Base-by-base conservation (phyloP, 2,797 vertebrate species). In the Emys orbicularis region DNA sequence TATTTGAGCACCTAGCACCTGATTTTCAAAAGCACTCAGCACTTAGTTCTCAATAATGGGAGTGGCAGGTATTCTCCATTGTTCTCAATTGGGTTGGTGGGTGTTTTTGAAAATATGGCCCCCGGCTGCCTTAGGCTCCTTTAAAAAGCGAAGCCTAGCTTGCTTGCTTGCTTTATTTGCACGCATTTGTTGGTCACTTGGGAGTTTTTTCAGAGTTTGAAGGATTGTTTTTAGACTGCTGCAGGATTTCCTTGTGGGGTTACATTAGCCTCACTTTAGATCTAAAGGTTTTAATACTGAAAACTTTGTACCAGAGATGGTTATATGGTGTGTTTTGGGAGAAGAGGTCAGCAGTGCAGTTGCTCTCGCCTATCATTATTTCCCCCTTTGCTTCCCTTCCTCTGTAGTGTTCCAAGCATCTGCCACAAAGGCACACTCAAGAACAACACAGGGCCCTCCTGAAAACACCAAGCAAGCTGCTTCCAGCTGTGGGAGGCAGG, bases 351-450 rank as follows among this genome's bases (percentile, higher is more conserved):
- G 87, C 21, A 1, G 1, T 86, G 3, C 56, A 89, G 12, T 5
- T 59, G 34, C 6, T 87, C n/a, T 72, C 4, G 1, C 88, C 7
- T 61, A 61, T 61, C 59, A 34, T 61, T 13, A 61, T 61, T 61
- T 61, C 59, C 31, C 16, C 29, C 50, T 79, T 29, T 6, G 50
- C 82, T 5, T 50, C 47, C 1, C 86, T 27, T 84, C 57, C 61
- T 19, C 65, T 82, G 81, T 2, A 5, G 23, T 53, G 6, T 59
- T 50, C 8, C 54, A 88, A 87, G 37, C 37, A 81, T 59, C 50
- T 41, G 81, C 34, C 2, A 52, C 47, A 85, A 85, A n/a, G 57
- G 0, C 0, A 0, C 5, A 25, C 41, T 52, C 34, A 44, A 0
- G 44, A 6, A 1, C 49, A 4, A 87, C 31, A 82, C 88, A 84